Percentiles rank a stretch among this genome's conserved stretches.
These are phyloP conservation scores for Acrossocheilus wenchowensis DNA, from an alignment of 2,797 vertebrate genomes.

Conservation along the genomic window DNA sequence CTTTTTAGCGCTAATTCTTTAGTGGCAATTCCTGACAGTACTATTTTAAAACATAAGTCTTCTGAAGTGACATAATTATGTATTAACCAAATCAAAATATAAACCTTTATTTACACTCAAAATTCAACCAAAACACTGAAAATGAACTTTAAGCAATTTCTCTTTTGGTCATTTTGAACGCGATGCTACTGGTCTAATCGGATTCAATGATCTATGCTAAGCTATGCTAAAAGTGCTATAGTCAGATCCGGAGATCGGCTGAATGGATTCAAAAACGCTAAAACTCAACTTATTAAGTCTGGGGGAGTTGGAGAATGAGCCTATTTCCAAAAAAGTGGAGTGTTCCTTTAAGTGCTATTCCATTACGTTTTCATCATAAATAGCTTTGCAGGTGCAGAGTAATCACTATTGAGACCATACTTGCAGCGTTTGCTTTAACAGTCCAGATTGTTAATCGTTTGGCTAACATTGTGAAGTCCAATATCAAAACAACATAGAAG, in stretches of 20 bases:
- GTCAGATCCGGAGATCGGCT: no score
- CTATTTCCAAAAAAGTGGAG: no score
- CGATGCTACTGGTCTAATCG: no score
- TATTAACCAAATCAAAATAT: background rate
- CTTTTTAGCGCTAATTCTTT: no score
- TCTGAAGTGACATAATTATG: background rate
- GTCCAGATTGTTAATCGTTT: background rate
- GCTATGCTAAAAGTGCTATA: no score
- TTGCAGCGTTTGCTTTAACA: background rate
- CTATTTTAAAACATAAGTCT: no score
- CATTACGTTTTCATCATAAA: background rate
- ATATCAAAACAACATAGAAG: background rate
- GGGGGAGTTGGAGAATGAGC: no score
- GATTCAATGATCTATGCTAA: no score
- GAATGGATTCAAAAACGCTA: no score
- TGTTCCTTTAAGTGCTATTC: background rate
- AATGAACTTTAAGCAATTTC: background rate
- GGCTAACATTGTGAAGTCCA: background rate
- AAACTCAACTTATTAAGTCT: no score
- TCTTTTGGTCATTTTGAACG: background rate
- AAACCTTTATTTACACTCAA: background rate
- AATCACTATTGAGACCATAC: background rate
- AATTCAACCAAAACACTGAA: background rate
- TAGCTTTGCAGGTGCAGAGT: background rate
- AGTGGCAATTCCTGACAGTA: no score